Percentiles rank a stretch among this genome's conserved stretches.
Conservation (phyloP, 2,888 invertebrate genomes). For the Cephus sareptanus region DNA sequence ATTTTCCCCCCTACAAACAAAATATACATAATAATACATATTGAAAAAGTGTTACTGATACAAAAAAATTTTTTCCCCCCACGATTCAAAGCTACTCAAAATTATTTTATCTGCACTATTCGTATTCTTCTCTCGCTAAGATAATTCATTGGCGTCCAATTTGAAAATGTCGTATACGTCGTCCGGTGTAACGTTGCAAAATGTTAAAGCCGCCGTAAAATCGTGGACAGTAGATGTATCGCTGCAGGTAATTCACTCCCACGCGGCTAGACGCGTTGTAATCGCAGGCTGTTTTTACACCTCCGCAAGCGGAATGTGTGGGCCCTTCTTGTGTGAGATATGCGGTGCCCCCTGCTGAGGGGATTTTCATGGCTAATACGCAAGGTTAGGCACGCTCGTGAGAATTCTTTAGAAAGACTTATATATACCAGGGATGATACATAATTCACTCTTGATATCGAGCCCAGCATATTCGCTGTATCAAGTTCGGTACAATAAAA, state of each 20-base stretch:
- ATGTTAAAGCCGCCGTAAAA: conserved; percentile 32
- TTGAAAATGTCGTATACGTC: too few relatives aligned
- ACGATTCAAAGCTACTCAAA: too few relatives aligned
- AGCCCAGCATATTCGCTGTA: too few relatives aligned
- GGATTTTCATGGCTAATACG: conserved; percentile 55
- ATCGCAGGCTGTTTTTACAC: conserved; percentile 52
- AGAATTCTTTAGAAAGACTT: conserved; percentile 36
- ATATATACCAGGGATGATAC: too few relatives aligned
- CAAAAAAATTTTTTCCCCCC: too few relatives aligned
- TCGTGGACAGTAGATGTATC: conserved; percentile 44
- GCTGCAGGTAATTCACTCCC: conserved; percentile 59
- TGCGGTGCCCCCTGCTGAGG: conserved; percentile 50
- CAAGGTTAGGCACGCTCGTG: conserved; percentile 38
- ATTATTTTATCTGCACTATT: too few relatives aligned
- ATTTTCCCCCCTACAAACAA: too few relatives aligned
- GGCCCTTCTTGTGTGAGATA: conserved; percentile 38
- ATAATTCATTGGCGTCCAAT: too few relatives aligned
- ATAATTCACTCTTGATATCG: too few relatives aligned
- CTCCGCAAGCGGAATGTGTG: conserved; percentile 41
- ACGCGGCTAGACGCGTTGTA: conserved; percentile 42
- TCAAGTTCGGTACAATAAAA: conserved; percentile 43
- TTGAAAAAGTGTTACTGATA: too few relatives aligned
- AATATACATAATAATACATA: too few relatives aligned
- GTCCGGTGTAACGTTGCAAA: not conserved
- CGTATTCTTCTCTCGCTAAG: too few relatives aligned